Percentiles rank a stretch among this genome's conserved stretches.
Conservation (phyloP, 2,888 invertebrate species). For the Agonopterix alstromeriana region DNA sequence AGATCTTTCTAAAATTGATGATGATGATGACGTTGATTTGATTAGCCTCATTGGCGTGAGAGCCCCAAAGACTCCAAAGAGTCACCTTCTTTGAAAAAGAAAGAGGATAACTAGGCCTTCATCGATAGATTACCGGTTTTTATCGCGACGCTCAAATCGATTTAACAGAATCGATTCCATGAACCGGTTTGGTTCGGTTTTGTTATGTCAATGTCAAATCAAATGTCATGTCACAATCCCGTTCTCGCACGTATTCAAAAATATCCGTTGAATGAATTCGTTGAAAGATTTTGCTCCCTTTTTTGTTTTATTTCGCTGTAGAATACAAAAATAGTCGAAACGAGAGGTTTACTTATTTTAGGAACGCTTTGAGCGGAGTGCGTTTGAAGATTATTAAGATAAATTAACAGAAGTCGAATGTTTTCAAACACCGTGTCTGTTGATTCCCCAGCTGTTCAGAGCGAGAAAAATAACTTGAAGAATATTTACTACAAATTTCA, state of each 20-base stretch:
- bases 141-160: too few species aligned
- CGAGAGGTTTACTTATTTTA: constrained; percentile 6
- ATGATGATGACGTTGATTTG: too few species aligned
- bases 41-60: too few species aligned
- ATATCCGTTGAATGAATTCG: constrained; percentile 31
- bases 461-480: constrained; percentile 32
- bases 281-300: constrained; percentile 19
- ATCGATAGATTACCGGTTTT: too few species aligned
- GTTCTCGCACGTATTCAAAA: constrained; percentile 7
- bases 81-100: too few species aligned
- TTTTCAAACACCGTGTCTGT: constrained; percentile 35
- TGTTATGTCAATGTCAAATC: neutral
- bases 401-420: constrained; percentile 31
- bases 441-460: constrained; percentile 27
- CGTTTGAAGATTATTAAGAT: constrained; percentile 1
- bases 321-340: constrained; percentile 14
- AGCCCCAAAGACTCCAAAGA: too few species aligned
- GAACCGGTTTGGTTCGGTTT: too few species aligned
- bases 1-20: too few species aligned
- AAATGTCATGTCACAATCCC: too few species aligned
- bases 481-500: constrained; percentile 42
- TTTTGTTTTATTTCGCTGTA: constrained; percentile 19
- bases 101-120: too few species aligned
- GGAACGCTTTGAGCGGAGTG: neutral
- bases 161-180: too few species aligned